Evolutionary conservation across 2,888 invertebrate species (phyloP).

Genomic region (Allolobophora icterica): DNA sequence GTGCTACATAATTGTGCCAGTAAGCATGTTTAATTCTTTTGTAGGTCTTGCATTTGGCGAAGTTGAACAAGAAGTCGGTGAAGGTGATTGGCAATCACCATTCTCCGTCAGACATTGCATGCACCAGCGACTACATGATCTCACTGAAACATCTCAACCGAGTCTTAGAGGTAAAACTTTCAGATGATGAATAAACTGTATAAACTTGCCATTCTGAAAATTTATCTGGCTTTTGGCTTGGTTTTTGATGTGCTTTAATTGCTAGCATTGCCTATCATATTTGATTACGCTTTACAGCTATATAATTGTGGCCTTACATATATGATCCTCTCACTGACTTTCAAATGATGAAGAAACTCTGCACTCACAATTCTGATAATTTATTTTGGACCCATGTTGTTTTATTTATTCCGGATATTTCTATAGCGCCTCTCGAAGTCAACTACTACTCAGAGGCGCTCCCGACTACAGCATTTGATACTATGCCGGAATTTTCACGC

Average conservation of each 20-base stretch:
- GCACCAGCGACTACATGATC: slow-evolving; percentile 61
- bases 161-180: slow-evolving; percentile 54
- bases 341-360: too few relatives aligned
- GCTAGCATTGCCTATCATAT: not conserved
- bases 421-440: too few relatives aligned
- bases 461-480: too few relatives aligned
- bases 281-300: not conserved
- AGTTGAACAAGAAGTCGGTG: slow-evolving; percentile 55
- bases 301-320: not conserved
- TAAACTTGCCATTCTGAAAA: too few relatives aligned
- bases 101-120: slow-evolving; percentile 63
- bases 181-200: not conserved
- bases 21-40: not conserved
- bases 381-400: not conserved
- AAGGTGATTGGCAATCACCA: slow-evolving; percentile 62
- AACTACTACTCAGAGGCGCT: too few relatives aligned
- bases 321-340: not conserved
- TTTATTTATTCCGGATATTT: too few relatives aligned
- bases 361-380: too few relatives aligned
- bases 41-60: slow-evolving; percentile 48
- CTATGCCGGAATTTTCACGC: too few relatives aligned
- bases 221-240: too few relatives aligned
- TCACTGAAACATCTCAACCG: slow-evolving; percentile 56
- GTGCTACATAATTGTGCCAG: not conserved
- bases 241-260: not conserved